These are phyloP conservation scores for Aromia moschata DNA, from an alignment of 2,888 invertebrate species.

Conservation along the genomic window DNA sequence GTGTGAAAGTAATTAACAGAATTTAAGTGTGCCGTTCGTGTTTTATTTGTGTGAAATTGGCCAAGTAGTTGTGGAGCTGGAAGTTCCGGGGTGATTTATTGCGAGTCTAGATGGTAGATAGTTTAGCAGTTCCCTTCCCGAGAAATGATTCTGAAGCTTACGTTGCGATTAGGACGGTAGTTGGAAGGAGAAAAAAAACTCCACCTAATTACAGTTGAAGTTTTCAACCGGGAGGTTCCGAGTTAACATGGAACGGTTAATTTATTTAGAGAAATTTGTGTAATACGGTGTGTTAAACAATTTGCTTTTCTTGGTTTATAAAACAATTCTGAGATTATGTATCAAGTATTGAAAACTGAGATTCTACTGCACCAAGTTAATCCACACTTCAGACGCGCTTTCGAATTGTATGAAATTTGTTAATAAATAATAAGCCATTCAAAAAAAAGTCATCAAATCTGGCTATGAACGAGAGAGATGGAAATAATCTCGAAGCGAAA, in stretches of 20 bases:
- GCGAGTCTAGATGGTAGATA: conserved; percentile 32
- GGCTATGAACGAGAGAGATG: too few relatives aligned
- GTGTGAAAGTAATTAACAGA: conserved; percentile 38
- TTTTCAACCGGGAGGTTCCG: conserved; percentile 14
- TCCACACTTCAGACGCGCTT: too few relatives aligned
- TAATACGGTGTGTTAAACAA: too few relatives aligned
- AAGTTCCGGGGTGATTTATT: conserved; percentile 32
- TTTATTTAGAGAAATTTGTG: conserved; percentile 32
- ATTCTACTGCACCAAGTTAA: too few relatives aligned
- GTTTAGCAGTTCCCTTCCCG: conserved; percentile 27
- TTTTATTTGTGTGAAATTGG: conserved; percentile 36
- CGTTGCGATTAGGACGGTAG: conserved; percentile 28
- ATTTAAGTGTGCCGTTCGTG: conserved; percentile 35
- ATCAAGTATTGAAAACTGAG: too few relatives aligned
- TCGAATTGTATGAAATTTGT: too few relatives aligned
- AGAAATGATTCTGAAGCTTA: conserved; percentile 27
- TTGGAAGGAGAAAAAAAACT: background rate
- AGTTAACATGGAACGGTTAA: conserved; percentile 8
- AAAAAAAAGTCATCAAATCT: too few relatives aligned
- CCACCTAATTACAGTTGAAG: conserved; percentile 18
- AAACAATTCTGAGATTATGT: too few relatives aligned
- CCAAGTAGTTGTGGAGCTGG: conserved; percentile 29
- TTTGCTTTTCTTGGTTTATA: too few relatives aligned
- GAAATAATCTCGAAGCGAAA: too few relatives aligned
- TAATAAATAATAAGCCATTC: too few relatives aligned